Conservation (phyloP, 92 coral and sea anemone genomes). For the Heliopora coerulea region DNA sequence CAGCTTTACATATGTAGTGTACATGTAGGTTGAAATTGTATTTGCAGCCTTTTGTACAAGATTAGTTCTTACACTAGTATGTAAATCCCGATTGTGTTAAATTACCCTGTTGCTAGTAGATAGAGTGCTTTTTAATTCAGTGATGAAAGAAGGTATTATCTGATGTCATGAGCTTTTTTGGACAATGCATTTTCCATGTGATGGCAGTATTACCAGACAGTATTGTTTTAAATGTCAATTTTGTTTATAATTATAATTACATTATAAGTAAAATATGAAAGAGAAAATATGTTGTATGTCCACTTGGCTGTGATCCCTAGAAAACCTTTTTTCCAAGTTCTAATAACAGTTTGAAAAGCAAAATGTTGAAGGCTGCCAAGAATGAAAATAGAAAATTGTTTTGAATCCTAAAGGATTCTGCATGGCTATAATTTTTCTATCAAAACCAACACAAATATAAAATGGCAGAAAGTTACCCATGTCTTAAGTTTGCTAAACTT, state of each 20-base stretch:
- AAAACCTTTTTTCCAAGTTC: too few species aligned
- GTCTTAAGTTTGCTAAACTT: too few species aligned
- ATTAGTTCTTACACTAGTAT: background rate
- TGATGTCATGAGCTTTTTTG: too few species aligned
- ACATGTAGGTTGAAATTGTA: background rate
- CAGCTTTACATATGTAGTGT: background rate
- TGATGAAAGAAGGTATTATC: background rate
- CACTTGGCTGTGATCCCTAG: too few species aligned
- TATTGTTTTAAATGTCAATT: conserved; percentile 14
- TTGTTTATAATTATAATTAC: conserved; percentile 26
- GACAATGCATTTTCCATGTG: too few species aligned
- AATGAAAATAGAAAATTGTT: too few species aligned
- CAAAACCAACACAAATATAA: too few species aligned
- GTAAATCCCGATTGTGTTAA: background rate
- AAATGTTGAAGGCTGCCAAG: too few species aligned
- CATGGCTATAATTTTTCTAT: too few species aligned
- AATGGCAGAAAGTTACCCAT: too few species aligned
- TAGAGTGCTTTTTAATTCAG: conserved; percentile 7
- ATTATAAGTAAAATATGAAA: conserved; percentile 1
- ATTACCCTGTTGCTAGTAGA: background rate
- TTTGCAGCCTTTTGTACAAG: background rate
- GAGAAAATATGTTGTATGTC: background rate
- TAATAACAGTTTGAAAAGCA: too few species aligned
- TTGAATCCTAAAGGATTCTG: too few species aligned
- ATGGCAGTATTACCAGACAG: background rate